Evolutionary conservation across 2,113 vertebrate species (phyloP).

Genomic region (Odocoileus hemionus): DNA sequence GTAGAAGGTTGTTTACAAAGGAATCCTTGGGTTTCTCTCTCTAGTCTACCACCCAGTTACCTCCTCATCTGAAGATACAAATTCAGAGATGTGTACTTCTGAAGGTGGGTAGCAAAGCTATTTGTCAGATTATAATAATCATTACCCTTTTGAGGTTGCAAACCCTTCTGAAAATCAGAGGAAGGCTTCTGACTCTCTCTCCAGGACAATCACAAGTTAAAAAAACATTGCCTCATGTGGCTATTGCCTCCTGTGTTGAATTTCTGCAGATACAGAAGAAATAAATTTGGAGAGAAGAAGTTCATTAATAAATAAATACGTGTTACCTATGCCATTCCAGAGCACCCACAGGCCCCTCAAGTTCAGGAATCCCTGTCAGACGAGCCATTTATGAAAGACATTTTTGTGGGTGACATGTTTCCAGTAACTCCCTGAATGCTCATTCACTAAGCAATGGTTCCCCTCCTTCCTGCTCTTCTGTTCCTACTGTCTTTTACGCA

Average conservation of each 20-base stretch:
- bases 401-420: not conserved
- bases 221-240: not conserved
- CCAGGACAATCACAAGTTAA: not conserved
- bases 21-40: not conserved
- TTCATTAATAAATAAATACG: not conserved
- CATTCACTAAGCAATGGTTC: not conserved
- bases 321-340: not conserved
- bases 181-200: not conserved
- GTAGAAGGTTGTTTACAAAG: constrained; percentile 12
- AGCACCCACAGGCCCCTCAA: not conserved
- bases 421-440: not conserved
- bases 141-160: not conserved
- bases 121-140: constrained; percentile 2
- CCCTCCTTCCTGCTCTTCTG: not conserved
- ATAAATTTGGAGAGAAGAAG: not conserved
- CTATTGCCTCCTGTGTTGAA: not conserved
- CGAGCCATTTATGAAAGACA: not conserved
- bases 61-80: not conserved
- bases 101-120: not conserved
- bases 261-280: not conserved
- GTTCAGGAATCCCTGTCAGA: not conserved
- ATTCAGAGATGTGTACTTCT: not conserved
- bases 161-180: not conserved
- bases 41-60: not conserved
- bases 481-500: not conserved